Evolutionary conservation across 2,888 invertebrate genomes (phyloP).

Genomic region (Punctoribates punctum): DNA sequence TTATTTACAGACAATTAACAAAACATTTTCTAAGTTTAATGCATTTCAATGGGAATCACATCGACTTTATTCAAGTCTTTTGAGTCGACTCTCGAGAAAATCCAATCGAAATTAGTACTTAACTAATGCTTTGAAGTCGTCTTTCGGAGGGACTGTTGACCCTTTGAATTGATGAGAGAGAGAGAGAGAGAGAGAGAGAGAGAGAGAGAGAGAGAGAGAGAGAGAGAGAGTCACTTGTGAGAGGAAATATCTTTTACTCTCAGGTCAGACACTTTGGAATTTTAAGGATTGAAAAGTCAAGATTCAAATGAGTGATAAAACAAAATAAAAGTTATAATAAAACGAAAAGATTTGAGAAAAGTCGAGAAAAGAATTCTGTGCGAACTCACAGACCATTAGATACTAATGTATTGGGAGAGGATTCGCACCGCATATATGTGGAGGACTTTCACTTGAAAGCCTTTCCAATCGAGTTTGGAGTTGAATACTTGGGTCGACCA

Average conservation of each 20-base stretch:
- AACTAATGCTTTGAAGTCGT: too few species aligned
- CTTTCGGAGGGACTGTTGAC: not conserved
- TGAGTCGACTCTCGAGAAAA: too few species aligned
- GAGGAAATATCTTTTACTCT: constrained; percentile 7
- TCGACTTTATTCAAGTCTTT: too few species aligned
- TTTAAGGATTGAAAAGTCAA: not conserved
- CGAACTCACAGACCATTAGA: not conserved
- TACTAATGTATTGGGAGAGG: not conserved
- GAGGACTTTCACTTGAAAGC: constrained; percentile 15
- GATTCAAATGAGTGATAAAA: constrained; percentile 4
- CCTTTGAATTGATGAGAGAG: constrained; percentile 5
- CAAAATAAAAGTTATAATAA: not conserved
- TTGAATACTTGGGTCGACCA: constrained; percentile 3
- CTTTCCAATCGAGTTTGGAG: not conserved
- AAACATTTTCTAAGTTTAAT: too few species aligned
- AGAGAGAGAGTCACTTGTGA: too few species aligned
- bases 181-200: too few species aligned
- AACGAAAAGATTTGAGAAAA: not conserved
- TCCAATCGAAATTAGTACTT: too few species aligned
- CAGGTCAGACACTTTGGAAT: not conserved
- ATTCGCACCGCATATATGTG: not conserved
- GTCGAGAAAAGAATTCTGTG: not conserved
- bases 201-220: too few species aligned
- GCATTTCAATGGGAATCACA: too few species aligned
- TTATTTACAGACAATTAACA: too few species aligned